A percentile compares a stretch with the other conserved stretches of the same genome.
These are phyloP conservation scores for Agrilus cyanescens DNA, from an alignment of 2,888 invertebrate genomes.

Conservation along the genomic window DNA sequence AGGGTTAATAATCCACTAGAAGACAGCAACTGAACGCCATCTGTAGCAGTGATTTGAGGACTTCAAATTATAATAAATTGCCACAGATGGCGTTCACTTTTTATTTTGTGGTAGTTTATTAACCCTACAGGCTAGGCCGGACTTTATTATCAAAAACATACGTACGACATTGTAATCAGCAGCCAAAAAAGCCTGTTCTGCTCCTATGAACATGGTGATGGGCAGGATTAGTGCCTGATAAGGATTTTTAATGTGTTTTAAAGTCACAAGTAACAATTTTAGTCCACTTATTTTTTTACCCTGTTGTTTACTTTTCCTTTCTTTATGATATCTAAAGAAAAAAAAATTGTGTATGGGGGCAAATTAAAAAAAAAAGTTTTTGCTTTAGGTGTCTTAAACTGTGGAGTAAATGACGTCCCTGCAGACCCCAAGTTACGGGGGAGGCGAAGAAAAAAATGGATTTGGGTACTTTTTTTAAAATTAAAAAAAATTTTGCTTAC, in stretches of 20 bases:
- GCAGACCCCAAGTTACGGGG: too few species aligned
- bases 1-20: too few species aligned
- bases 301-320: conserved; percentile 44
- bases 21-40: too few species aligned
- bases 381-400: too few species aligned
- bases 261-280: conserved; percentile 60
- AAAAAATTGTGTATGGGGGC: too few species aligned
- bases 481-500: conserved; percentile 36
- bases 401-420: too few species aligned
- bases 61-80: too few species aligned
- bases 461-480: neutral
- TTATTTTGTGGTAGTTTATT: too few species aligned
- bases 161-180: conserved; percentile 71
- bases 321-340: conserved; percentile 44
- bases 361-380: too few species aligned
- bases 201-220: conserved; percentile 85
- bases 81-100: too few species aligned
- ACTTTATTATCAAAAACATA: conserved; percentile 10
- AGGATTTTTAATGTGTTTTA: conserved; percentile 62
- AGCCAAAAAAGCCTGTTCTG: conserved; percentile 85
- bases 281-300: conserved; percentile 47
- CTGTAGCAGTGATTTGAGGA: too few species aligned
- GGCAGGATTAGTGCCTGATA: conserved; percentile 78
- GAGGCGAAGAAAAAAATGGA: too few species aligned
- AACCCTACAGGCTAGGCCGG: neutral